Conservation (phyloP, 1,140 invertebrate species). For the Calycopis cecrops region DNA sequence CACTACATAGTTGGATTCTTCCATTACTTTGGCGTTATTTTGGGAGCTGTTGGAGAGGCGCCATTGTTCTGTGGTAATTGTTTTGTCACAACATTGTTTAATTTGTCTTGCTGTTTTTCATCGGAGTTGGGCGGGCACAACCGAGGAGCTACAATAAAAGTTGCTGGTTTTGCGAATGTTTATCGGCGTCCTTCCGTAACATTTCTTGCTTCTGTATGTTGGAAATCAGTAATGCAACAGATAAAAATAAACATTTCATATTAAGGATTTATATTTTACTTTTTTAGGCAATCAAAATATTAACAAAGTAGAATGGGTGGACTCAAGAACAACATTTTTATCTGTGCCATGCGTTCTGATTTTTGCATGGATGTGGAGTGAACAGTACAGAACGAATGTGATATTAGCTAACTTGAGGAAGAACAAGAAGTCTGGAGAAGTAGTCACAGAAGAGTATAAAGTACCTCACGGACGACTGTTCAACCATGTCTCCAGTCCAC, state of each 20-base stretch:
- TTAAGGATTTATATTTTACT: background rate
- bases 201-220: too few relatives aligned
- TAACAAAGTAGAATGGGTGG: conserved; percentile 42
- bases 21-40: background rate
- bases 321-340: conserved; percentile 47
- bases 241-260: too few relatives aligned
- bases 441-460: conserved; percentile 82
- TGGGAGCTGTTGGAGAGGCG: background rate
- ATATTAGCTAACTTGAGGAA: conserved; percentile 84
- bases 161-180: too few relatives aligned
- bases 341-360: conserved; percentile 72
- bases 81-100: background rate
- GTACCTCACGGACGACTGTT: conserved; percentile 88
- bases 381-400: conserved; percentile 82
- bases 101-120: background rate
- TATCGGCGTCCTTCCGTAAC: too few relatives aligned
- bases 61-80: background rate
- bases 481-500: conserved; percentile 86
- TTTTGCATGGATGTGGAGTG: conserved; percentile 81
- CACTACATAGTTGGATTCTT: background rate
- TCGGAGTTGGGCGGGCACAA: too few relatives aligned
- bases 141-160: too few relatives aligned
- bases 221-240: too few relatives aligned
- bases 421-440: conserved; percentile 76
- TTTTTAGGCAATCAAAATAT: conserved; percentile 44